These are phyloP conservation scores for Butorides virescens DNA, from an alignment of 2,113 vertebrate genomes.

Conservation along the genomic window DNA sequence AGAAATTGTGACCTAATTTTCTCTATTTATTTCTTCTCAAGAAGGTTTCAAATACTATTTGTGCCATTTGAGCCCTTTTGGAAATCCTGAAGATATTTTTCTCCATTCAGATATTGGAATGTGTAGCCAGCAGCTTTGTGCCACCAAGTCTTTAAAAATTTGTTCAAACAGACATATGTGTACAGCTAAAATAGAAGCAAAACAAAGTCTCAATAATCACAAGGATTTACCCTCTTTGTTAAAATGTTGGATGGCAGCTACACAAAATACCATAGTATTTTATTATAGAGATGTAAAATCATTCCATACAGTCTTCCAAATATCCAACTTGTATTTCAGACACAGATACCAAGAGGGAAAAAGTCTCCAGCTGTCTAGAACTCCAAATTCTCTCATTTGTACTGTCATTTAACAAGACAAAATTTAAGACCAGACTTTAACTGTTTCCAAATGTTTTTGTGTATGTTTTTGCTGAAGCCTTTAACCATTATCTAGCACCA, in stretches of 20 bases:
- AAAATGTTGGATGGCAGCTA: background rate
- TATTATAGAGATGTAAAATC: constrained; percentile 47
- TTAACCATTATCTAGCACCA: constrained; percentile 16
- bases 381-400: constrained; percentile 39
- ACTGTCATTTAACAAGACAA: constrained; percentile 44
- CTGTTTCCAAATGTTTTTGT: constrained; percentile 54
- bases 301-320: constrained; percentile 48
- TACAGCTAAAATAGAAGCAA: background rate
- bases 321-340: constrained; percentile 49
- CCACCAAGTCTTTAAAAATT: background rate
- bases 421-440: constrained; percentile 47
- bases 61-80: background rate
- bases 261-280: background rate
- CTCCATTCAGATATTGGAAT: background rate
- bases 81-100: background rate
- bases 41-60: background rate
- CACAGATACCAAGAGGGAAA: constrained; percentile 18
- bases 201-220: background rate
- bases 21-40: background rate
- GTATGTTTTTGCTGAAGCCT: constrained; percentile 28
- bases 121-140: background rate
- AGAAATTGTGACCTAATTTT: background rate
- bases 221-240: constrained; percentile 7
- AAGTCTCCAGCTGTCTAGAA: constrained; percentile 46
- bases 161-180: background rate